phyloP scores from a whole-genome alignment of 2,888 invertebrate genomes.

The Pediacus dermestoides region DNA sequence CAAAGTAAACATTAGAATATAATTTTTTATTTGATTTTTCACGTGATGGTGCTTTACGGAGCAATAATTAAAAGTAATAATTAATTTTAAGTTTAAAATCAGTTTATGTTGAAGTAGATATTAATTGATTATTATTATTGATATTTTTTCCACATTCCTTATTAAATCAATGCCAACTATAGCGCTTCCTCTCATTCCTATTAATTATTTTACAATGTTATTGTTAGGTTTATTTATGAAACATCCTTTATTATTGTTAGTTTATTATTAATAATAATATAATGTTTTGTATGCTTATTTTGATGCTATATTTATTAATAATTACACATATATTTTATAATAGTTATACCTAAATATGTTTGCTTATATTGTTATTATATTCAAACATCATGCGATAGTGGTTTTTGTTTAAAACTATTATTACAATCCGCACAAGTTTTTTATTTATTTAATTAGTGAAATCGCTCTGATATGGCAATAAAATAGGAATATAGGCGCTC shows the following conservation, averaged over 20 bases:
- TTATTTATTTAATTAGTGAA: slow-evolving; percentile 23
- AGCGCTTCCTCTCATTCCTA: slow-evolving; percentile 33
- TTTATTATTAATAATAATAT: slow-evolving; percentile 36
- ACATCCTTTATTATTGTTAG: slow-evolving; percentile 31
- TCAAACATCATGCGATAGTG: slow-evolving; percentile 37
- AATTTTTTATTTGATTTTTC: too few relatives aligned
- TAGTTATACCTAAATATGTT: slow-evolving; percentile 33
- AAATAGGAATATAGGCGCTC: too few relatives aligned
- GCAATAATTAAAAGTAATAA: too few relatives aligned
- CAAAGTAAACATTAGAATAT: too few relatives aligned
- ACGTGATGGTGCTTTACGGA: too few relatives aligned
- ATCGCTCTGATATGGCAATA: too few relatives aligned
- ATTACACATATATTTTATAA: too few relatives aligned
- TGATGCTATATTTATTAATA: slow-evolving; percentile 41
- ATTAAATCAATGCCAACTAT: too few relatives aligned
- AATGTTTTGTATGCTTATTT: slow-evolving; percentile 35
- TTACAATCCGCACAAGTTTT: slow-evolving; percentile 20
- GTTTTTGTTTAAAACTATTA: slow-evolving; percentile 34
- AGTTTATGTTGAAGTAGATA: too few relatives aligned
- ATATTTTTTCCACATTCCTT: too few relatives aligned
- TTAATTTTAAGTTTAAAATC: too few relatives aligned
- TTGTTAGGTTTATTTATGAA: slow-evolving; percentile 22
- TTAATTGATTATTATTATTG: too few relatives aligned
- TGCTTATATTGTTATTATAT: slow-evolving; percentile 35
- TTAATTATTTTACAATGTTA: slow-evolving; percentile 25